A percentile compares a stretch with the other conserved stretches of the same genome.
Evolutionary conservation across 2,113 vertebrate species (phyloP).

Genomic region (Campylomormyrus tamandua): DNA sequence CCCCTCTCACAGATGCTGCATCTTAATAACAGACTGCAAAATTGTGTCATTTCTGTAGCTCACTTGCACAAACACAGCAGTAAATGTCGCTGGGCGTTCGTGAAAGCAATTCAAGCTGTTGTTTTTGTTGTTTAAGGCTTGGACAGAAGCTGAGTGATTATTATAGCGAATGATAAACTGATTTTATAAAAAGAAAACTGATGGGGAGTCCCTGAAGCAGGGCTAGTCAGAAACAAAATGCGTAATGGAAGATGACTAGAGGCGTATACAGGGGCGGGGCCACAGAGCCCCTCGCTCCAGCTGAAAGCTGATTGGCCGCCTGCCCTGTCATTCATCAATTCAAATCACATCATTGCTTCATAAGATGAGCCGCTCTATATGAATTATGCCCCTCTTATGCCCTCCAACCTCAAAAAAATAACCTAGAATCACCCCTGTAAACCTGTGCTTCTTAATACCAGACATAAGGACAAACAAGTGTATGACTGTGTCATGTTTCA

Average conservation of each 20-base stretch:
- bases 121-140: background rate
- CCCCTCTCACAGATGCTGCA: background rate
- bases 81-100: background rate
- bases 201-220: background rate
- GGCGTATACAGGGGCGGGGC: background rate
- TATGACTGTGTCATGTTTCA: background rate
- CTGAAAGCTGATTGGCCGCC: background rate
- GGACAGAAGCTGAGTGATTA: background rate
- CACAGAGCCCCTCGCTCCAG: background rate
- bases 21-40: background rate
- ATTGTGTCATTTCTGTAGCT: background rate
- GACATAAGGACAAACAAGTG: no score
- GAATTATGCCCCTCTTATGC: background rate
- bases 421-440: background rate
- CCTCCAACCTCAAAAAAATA: background rate
- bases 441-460: background rate
- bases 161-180: background rate
- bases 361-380: background rate
- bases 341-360: background rate
- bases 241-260: background rate
- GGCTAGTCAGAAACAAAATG: background rate
- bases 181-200: background rate
- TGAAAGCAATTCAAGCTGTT: background rate
- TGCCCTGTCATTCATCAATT: background rate
- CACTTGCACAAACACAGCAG: background rate